A percentile compares a stretch with the other conserved stretches of the same genome.
Evolutionary conservation across 2,113 vertebrate species (phyloP).

Genomic region (Pseudorhombus dupliciocellatus): DNA sequence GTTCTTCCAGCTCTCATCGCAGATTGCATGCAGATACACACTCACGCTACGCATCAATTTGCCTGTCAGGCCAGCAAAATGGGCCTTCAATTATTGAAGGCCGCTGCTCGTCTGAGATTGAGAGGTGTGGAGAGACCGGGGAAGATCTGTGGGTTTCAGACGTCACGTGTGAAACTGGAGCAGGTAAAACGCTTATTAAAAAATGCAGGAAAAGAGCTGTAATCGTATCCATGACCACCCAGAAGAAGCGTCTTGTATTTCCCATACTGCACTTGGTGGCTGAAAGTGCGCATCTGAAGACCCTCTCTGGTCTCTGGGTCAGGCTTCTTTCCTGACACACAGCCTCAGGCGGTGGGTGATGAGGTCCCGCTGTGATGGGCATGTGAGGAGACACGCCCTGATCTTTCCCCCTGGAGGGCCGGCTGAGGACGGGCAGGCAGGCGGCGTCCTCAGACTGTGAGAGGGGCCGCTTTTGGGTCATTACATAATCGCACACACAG

Average conservation of each 20-base stretch:
- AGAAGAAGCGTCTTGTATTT: background rate
- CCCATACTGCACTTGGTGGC: background rate
- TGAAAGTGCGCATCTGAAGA: background rate
- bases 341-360: constrained; percentile 48
- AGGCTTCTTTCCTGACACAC: constrained; percentile 61
- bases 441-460: constrained; percentile 28
- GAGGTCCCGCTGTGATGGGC: constrained; percentile 23
- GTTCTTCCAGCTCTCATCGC: constrained; percentile 42
- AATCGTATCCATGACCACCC: constrained; percentile 3
- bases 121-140: constrained; percentile 8
- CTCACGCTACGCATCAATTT: constrained; percentile 38
- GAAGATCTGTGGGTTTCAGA: background rate
- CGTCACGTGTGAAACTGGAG: constrained; percentile 6
- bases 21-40: constrained; percentile 37
- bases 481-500: constrained; percentile 59
- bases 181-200: constrained; percentile 10
- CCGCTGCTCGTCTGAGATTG: background rate
- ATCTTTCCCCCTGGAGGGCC: constrained; percentile 38
- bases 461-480: constrained; percentile 2
- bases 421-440: constrained; percentile 20
- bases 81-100: constrained; percentile 47
- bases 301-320: constrained; percentile 37
- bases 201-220: constrained; percentile 6
- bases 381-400: constrained; percentile 46
- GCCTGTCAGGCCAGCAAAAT: constrained; percentile 24